Base-by-base conservation (phyloP, 2,113 vertebrate genomes). In the Ascaphus truei region DNA sequence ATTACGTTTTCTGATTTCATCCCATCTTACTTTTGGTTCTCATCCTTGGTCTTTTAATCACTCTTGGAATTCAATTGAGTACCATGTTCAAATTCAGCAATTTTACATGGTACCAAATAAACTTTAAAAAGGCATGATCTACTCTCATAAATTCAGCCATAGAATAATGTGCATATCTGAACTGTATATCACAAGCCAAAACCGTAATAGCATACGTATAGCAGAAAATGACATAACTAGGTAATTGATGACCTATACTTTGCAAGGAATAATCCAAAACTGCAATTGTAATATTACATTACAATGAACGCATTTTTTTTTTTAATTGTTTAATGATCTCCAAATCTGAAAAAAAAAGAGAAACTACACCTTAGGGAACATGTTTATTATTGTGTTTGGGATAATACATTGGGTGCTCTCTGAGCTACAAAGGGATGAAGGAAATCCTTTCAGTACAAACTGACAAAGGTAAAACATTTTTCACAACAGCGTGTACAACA, bases 401-500 rank as follows among this genome's bases (percentile, higher is more conserved):
- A 91, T 92, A 88, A 92, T 93, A 93, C 92, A 95, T 86, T 90
- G 89, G 87, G 83, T 90, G 91, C 92, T 94, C 92, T 91, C 90
- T 91, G 91, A 94, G 92, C 92, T 94, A 94, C 93, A 94, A 94
- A 92, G 92, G 88, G 90, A 87, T 89, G 91, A 92, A 93, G 90
- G 88, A 92, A 93, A 91, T 92, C 88, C 91, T 92, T 92, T 93
- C 88, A 88, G 90, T 94, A 94, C 93, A 94, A 94, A 94, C 89
- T 91, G 92, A 95, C 92, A 92, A 92, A 92, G 89, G 88, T 91
- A 91, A 90, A 92, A 94, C 92, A 93, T 88, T 90, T 89, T 92
- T 89, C 92, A 95, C 93, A 93, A 94, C 91, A 94, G 92, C 91
- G 91, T 93, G 90, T 93, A 93, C 91, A 92, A 95, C 92, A 91